A percentile compares a stretch with the other conserved stretches of the same genome.
Conservation (phyloP, 1,140 invertebrate species). For the Caenorhabditis latens region DNA sequence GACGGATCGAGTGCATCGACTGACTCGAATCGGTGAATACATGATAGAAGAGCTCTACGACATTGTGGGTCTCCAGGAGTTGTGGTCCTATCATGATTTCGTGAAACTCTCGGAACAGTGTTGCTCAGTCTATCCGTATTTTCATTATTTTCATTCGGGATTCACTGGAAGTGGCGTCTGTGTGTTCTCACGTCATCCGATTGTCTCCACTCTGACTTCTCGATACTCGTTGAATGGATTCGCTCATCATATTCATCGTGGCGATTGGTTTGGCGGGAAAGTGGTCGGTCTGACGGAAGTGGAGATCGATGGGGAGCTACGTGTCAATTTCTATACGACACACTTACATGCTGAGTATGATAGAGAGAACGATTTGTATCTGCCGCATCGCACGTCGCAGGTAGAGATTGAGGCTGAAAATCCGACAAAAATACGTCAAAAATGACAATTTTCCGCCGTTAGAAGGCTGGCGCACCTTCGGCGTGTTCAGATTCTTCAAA, state of each 20-base stretch:
- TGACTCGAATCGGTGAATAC: constrained; percentile 86
- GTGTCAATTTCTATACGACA: constrained; percentile 88
- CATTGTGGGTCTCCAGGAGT: constrained; percentile 85
- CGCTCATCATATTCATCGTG: constrained; percentile 92
- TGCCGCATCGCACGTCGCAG: constrained; percentile 84
- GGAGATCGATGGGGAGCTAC: constrained; percentile 81
- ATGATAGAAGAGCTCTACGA: constrained; percentile 83
- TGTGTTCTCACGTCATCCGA: constrained; percentile 89
- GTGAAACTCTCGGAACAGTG: constrained; percentile 77
- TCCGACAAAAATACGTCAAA: too few relatives aligned
- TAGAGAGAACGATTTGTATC: constrained; percentile 87
- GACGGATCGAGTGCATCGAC: constrained; percentile 84
- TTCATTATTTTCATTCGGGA: constrained; percentile 93
- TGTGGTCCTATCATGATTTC: constrained; percentile 87
- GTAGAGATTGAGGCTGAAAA: background rate
- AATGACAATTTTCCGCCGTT: too few relatives aligned
- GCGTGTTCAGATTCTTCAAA: too few relatives aligned
- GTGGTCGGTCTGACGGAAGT: constrained; percentile 87
- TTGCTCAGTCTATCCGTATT: constrained; percentile 82
- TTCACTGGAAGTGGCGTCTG: constrained; percentile 87
- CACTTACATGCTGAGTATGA: constrained; percentile 97
- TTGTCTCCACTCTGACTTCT: constrained; percentile 90
- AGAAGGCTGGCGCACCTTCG: too few relatives aligned
- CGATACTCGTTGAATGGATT: constrained; percentile 94
- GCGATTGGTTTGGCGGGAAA: constrained; percentile 98